phyloP scores from a whole-genome alignment of 2,797 vertebrate genomes.

The Myotis findleyi region DNA sequence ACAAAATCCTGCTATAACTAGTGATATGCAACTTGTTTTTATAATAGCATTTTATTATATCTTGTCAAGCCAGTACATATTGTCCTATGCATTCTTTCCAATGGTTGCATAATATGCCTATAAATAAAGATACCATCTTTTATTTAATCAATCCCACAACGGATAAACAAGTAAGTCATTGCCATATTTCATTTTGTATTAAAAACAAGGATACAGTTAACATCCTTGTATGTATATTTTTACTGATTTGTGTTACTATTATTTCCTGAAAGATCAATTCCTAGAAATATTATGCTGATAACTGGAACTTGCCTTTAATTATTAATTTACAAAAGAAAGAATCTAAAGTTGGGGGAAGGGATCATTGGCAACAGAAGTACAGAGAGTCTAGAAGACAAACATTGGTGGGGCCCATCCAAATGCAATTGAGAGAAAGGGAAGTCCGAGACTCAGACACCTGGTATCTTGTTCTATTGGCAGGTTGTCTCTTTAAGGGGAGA shows the following conservation, averaged over 20 bases:
- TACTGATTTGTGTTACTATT: not conserved
- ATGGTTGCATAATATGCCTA: not conserved
- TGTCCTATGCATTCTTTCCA: not conserved
- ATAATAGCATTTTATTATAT: not conserved
- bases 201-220: slow-evolving; percentile 3
- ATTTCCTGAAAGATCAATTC: not conserved
- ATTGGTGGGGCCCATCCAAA: not conserved
- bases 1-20: not conserved
- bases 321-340: slow-evolving; percentile 27
- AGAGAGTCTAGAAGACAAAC: not conserved
- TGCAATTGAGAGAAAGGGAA: not conserved
- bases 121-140: slow-evolving; percentile 26
- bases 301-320: not conserved
- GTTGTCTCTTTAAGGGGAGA: not conserved
- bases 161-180: slow-evolving; percentile 15
- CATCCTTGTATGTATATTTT: not conserved
- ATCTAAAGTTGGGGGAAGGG: not conserved
- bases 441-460: not conserved
- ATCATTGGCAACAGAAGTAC: not conserved
- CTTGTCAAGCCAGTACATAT: not conserved
- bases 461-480: not conserved
- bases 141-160: not conserved
- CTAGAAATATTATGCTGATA: slow-evolving; percentile 6
- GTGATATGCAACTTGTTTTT: slow-evolving; percentile 14
- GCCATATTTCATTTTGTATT: not conserved